Percentiles rank a stretch among this genome's conserved stretches.
Conservation (phyloP, 2,113 vertebrate genomes). For the Damaliscus lunatus region DNA sequence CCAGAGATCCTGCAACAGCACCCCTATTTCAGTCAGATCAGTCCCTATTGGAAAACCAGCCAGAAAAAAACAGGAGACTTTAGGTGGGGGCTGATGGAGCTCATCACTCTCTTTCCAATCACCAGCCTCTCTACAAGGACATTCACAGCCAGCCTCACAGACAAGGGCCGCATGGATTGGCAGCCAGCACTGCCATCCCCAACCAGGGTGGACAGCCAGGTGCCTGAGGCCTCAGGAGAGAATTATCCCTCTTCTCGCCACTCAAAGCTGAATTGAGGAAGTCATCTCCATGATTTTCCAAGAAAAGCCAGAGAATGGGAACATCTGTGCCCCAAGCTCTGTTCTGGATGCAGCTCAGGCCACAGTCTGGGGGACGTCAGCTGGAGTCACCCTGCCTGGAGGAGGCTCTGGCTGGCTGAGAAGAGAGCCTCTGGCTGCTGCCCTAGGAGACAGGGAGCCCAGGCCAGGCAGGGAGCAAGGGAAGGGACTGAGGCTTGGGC, state of each 20-base stretch:
- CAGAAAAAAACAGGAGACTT: not conserved
- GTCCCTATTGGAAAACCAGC: not conserved
- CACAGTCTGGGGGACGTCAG: not conserved
- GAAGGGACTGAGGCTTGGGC: not conserved
- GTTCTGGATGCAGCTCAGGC: not conserved
- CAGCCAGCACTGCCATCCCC: not conserved
- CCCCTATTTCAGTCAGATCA: not conserved
- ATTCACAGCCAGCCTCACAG: not conserved
- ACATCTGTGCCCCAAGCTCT: not conserved
- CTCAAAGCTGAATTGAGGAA: conserved; percentile 68
- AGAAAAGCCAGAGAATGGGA: not conserved
- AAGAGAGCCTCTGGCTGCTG: rapidly evolving
- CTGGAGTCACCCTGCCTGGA: not conserved
- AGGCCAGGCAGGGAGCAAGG: not conserved
- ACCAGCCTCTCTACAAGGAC: conserved; percentile 32
- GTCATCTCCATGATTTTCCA: conserved; percentile 52
- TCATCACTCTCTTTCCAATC: not conserved
- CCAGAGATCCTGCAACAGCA: not conserved
- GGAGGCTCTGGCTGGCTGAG: not conserved
- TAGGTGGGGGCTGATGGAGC: not conserved
- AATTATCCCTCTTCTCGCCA: conserved; percentile 58
- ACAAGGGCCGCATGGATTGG: not conserved
- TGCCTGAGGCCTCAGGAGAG: conserved; percentile 19
- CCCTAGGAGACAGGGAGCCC: not conserved
- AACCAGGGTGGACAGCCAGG: conserved; percentile 23